A percentile compares a stretch with the other conserved stretches of the same genome.
These are phyloP conservation scores for Pentamera pediparva DNA, from an alignment of 53 echinoderm and acorn worm genomes.

Conservation along the genomic window DNA sequence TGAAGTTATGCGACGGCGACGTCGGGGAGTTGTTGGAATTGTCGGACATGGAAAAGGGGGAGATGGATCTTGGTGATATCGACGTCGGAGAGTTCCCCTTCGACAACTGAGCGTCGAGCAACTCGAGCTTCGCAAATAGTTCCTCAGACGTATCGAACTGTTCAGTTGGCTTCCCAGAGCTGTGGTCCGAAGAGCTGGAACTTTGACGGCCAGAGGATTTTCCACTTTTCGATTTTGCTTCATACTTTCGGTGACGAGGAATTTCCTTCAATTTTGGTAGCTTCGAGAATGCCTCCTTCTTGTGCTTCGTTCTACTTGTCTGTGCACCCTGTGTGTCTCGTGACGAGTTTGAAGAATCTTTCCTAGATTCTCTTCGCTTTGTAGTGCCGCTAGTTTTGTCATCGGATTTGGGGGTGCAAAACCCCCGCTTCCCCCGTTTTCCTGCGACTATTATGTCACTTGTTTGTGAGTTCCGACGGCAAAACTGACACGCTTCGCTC, in stretches of 20 bases:
- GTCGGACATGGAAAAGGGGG: slow-evolving; percentile 5
- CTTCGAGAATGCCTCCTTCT: slow-evolving; percentile 3
- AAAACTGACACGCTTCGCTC: neutral
- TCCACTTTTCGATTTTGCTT: neutral
- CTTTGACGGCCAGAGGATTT: neutral
- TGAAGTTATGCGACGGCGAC: slow-evolving; percentile 18
- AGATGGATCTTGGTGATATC: slow-evolving; percentile 19
- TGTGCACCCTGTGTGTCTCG: too few relatives aligned
- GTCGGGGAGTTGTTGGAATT: slow-evolving; percentile 1
- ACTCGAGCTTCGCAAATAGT: slow-evolving; percentile 2
- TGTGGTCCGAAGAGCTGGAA: neutral
- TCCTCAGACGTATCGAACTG: neutral
- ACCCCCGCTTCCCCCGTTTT: neutral
- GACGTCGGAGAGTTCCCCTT: slow-evolving; percentile 19
- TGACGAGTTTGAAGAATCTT: too few relatives aligned
- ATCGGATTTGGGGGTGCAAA: neutral
- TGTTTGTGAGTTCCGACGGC: neutral
- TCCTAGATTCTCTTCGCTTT: neutral
- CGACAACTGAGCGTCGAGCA: neutral
- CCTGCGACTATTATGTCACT: neutral
- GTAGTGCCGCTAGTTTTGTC: neutral
- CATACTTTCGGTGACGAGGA: slow-evolving; percentile 1
- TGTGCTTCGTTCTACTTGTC: neutral
- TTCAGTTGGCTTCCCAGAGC: slow-evolving; percentile 1
- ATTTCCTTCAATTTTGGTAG: slow-evolving; percentile 17